Conservation (phyloP, 2,113 vertebrate species). For the Hypocryptadius cinnamomeus region DNA sequence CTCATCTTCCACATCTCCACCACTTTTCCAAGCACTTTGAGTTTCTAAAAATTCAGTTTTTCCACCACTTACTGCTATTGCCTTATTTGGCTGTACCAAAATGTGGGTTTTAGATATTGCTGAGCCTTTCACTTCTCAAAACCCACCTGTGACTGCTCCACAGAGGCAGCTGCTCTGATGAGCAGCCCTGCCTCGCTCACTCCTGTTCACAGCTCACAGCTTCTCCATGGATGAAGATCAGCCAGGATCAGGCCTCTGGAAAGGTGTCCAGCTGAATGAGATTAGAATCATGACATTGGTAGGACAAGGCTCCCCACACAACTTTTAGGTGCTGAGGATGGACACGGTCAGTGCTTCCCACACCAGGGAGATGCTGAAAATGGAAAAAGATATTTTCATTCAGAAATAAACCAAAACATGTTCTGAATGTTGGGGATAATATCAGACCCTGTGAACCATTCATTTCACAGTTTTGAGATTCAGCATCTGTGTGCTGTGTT, state of each 20-base stretch:
- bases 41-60: background rate
- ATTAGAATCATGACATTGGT: background rate
- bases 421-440: background rate
- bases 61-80: background rate
- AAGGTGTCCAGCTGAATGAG: background rate
- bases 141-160: fast-evolving
- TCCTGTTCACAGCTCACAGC: background rate
- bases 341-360: background rate
- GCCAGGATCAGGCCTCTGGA: background rate
- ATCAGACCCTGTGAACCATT: background rate
- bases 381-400: background rate
- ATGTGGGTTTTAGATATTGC: fast-evolving
- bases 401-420: background rate
- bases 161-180: background rate
- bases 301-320: background rate
- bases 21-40: background rate
- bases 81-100: background rate
- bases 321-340: background rate
- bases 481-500: background rate
- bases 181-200: background rate
- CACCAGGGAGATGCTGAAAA: background rate
- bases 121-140: background rate
- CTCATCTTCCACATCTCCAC: background rate
- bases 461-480: background rate
- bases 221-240: fast-evolving